These are phyloP conservation scores for Nothocercus nigrocapillus DNA, from an alignment of 2,113 vertebrate species.

Conservation along the genomic window DNA sequence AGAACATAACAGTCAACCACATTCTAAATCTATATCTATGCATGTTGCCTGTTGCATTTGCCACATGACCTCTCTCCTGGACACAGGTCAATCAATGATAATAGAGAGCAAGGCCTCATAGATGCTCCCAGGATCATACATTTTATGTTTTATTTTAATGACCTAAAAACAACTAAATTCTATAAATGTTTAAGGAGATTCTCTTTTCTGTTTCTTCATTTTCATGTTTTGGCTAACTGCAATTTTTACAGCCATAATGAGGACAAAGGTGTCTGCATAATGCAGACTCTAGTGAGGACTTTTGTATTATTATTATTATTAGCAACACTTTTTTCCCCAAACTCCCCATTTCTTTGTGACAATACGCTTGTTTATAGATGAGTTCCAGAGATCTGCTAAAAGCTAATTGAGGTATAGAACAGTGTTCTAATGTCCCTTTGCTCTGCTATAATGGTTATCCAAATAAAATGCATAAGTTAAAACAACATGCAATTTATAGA, in stretches of 20 bases:
- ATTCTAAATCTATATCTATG: neutral
- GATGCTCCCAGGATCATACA: neutral
- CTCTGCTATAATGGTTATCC: neutral
- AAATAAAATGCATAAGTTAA: neutral
- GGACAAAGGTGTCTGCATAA: neutral
- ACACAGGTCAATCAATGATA: constrained; percentile 1
- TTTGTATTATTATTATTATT: neutral
- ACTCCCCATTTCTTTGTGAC: neutral
- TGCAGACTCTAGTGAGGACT: neutral
- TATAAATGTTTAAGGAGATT: neutral
- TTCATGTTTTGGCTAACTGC: neutral
- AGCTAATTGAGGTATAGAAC: neutral
- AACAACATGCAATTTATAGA: neutral
- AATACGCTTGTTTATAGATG: neutral
- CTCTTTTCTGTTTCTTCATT: neutral
- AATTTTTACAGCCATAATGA: neutral
- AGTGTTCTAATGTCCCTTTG: neutral
- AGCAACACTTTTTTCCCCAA: neutral
- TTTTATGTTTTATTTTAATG: neutral
- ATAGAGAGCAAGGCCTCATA: neutral
- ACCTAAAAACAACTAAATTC: neutral
- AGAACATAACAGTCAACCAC: neutral
- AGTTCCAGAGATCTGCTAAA: rapidly evolving
- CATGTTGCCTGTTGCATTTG: neutral
- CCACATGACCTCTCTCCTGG: neutral